phyloP scores from a whole-genome alignment of 2,888 invertebrate species.

The Clostera curtula region DNA sequence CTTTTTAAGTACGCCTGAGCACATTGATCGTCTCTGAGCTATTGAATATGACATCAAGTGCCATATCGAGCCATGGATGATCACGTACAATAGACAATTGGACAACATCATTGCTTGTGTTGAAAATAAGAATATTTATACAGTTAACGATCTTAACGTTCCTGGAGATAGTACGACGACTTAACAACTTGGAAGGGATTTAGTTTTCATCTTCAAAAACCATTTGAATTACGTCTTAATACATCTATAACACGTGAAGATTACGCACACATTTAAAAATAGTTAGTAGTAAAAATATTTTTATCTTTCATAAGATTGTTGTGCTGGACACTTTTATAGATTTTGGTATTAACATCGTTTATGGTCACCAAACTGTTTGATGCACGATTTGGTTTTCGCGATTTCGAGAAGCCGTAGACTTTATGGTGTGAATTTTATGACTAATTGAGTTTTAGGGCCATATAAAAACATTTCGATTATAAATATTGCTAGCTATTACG shows the following conservation, averaged over 20 bases:
- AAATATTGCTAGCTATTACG: no score
- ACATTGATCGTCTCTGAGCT: constrained; percentile 43
- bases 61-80: constrained; percentile 38
- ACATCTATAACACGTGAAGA: no score
- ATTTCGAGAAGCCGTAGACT: constrained; percentile 45
- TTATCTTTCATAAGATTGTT: constrained; percentile 46
- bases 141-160: constrained; percentile 15
- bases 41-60: constrained; percentile 46
- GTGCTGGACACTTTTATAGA: constrained; percentile 53
- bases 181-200: no score
- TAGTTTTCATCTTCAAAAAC: no score
- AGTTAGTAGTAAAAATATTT: constrained; percentile 47
- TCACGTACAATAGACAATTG: constrained; percentile 32
- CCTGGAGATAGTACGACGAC: no score
- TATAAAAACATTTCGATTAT: no score
- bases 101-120: constrained; percentile 34
- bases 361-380: constrained; percentile 46
- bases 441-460: no score
- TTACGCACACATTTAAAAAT: no score
- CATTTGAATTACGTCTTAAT: no score
- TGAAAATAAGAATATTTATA: constrained; percentile 22
- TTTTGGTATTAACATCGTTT: constrained; percentile 59
- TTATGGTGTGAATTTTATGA: constrained; percentile 51
- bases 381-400: constrained; percentile 52
- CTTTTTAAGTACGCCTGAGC: constrained; percentile 56